Base-by-base conservation (phyloP, 2,888 invertebrate species). In the Oscheius myriophilus region DNA sequence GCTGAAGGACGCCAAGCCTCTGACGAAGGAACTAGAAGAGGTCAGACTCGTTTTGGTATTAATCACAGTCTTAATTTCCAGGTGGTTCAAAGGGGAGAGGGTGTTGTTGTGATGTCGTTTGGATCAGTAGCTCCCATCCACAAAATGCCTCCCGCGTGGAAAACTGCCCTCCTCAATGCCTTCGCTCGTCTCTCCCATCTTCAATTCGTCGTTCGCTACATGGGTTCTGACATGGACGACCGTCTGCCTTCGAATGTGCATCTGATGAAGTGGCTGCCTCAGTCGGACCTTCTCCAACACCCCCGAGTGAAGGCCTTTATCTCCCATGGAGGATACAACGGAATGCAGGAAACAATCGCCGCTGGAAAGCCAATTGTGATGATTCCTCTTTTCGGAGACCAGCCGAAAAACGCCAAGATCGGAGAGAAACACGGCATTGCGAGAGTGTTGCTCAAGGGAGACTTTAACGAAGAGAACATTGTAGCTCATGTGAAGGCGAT, bases 261-360 rank as follows among this genome's bases (percentile, higher is more conserved):
- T 42, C 58, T 76, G 12, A 72, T 73, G 41, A 77, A 78, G 42
- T 82, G 82, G 82, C 71, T 82, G 11, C 82, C 82, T 16, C 82
- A 82, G 58, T 72, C 74, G 25, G 82, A 82, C 65, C 69, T 82
- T 11, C 68, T 82, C 11, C 70, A 89, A 1, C 92, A 92, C 85
- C 91, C 91, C 0, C 92, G 92, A 78, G 90, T 92, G 0, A 87
- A 90, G 68, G 91, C 90, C 0, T 92, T 92, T 81, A 89, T 92
- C 76, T 91, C 91, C 0, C 92, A 93, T 84, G 92, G 91, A 0
- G 93, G 92, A 0, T 90, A 92, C 81, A 89, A 92, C 79, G 91
- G 92, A 62, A 86, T 91, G 43, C 90, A 91, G 69, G 72, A 72
- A 26, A 64, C 57, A 7, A 59, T 72, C 42, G 58, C 69, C 16